Evolutionary conservation across 2,888 invertebrate genomes (phyloP).

Genomic region (Podabrus alpinus): DNA sequence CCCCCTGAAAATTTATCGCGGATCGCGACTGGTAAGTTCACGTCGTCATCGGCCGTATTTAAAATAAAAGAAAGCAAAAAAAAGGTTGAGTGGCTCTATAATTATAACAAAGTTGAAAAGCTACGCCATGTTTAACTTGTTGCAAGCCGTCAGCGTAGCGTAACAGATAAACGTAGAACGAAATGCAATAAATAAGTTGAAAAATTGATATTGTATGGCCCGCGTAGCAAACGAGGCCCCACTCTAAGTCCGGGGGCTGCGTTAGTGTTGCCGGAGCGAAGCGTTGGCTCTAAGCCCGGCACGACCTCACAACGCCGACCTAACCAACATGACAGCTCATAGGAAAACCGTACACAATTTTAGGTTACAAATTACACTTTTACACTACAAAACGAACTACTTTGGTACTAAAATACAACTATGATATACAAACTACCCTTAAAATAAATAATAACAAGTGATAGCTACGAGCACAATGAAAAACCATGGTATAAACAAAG

Average conservation of each 20-base stretch:
- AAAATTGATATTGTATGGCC: conserved; percentile 46
- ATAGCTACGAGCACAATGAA: conserved; percentile 38
- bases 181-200: conserved; percentile 27
- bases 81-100: neutral
- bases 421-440: neutral
- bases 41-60: neutral
- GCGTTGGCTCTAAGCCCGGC: conserved; percentile 38
- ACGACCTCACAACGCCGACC: conserved; percentile 34
- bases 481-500: conserved; percentile 52
- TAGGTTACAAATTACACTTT: conserved; percentile 26
- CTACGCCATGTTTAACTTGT: conserved; percentile 3
- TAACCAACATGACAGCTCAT: conserved; percentile 40
- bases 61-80: neutral
- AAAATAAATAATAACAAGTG: conserved; percentile 3
- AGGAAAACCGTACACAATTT: conserved; percentile 27
- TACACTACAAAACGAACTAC: neutral
- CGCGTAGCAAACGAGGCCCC: conserved; percentile 48
- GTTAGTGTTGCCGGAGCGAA: conserved; percentile 42
- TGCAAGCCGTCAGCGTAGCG: neutral
- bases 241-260: conserved; percentile 51
- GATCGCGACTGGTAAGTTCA: neutral
- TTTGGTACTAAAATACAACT: neutral
- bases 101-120: neutral
- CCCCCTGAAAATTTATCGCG: neutral
- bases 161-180: neutral